Evolutionary conservation across 2,113 vertebrate genomes (phyloP).

Genomic region (Amphiprion percula): DNA sequence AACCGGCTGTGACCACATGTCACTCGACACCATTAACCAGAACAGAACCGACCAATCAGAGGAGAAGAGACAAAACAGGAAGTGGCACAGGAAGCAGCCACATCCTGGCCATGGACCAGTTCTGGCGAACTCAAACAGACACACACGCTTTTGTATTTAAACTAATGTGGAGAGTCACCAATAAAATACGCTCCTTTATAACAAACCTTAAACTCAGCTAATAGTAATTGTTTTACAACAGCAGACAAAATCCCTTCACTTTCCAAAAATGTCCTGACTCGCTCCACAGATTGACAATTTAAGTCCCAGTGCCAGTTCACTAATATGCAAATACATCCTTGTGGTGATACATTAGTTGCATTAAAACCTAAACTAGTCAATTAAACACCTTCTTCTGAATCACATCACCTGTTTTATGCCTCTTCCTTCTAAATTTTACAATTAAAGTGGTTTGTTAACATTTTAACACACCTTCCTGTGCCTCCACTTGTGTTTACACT

Average conservation of each 20-base stretch:
- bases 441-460: not conserved
- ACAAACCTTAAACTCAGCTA: not conserved
- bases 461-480: too few species aligned
- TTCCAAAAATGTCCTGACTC: too few species aligned
- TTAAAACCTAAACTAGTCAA: not conserved
- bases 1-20: not conserved
- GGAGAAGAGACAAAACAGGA: constrained; percentile 66
- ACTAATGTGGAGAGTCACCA: not conserved
- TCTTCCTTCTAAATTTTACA: not conserved
- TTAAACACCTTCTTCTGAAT: not conserved
- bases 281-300: too few species aligned
- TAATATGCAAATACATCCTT: too few species aligned
- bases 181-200: not conserved
- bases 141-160: not conserved
- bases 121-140: not conserved
- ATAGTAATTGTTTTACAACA: not conserved
- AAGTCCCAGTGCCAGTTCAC: too few species aligned
- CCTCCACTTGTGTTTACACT: too few species aligned
- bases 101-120: constrained; percentile 44
- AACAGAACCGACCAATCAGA: constrained; percentile 65
- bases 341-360: too few species aligned
- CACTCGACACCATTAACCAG: constrained; percentile 25
- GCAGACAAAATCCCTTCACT: not conserved
- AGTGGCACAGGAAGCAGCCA: constrained; percentile 61
- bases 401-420: not conserved